A percentile compares a stretch with the other conserved stretches of the same genome.
phyloP scores from a whole-genome alignment of 1,140 invertebrate species.

The Cotesia typhae region DNA sequence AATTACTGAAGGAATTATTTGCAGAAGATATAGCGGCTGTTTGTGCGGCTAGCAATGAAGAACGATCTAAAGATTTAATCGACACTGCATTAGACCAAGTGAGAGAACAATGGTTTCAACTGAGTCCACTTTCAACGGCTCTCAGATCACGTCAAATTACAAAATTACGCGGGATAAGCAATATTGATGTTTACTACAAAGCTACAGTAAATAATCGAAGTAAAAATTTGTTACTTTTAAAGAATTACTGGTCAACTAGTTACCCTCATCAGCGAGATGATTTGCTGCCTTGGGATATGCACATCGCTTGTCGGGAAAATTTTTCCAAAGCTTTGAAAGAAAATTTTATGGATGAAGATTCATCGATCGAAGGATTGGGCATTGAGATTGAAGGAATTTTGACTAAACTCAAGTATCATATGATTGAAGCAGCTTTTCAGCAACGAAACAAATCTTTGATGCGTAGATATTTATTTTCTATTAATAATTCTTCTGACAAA shows the following conservation, averaged over 20 bases:
- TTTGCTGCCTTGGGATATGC: constrained; percentile 52
- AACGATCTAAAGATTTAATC: constrained; percentile 44
- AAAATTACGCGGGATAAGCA: constrained; percentile 58
- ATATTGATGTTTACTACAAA: constrained; percentile 53
- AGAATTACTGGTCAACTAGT: constrained; percentile 51
- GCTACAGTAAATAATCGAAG: constrained; percentile 24
- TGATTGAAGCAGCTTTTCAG: constrained; percentile 58
- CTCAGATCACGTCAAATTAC: constrained; percentile 55
- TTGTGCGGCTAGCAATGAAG: constrained; percentile 44
- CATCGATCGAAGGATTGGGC: not conserved
- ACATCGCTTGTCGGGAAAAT: constrained; percentile 49
- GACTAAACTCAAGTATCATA: constrained; percentile 45
- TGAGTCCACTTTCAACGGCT: constrained; percentile 59
- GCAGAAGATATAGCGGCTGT: constrained; percentile 63
- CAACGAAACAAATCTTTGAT: constrained; percentile 60
- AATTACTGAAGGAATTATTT: constrained; percentile 54
- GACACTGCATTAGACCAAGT: constrained; percentile 55
- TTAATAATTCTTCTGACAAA: not conserved
- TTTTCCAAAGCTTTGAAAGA: constrained; percentile 36
- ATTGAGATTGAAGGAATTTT: constrained; percentile 25
- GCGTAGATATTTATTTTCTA: constrained; percentile 49
- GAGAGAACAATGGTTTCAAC: constrained; percentile 61
- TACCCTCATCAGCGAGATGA: constrained; percentile 47
- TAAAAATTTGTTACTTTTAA: constrained; percentile 25
- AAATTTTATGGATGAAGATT: not conserved